phyloP scores from a whole-genome alignment of 2,797 vertebrate genomes.

The Sparidentex hasta region DNA sequence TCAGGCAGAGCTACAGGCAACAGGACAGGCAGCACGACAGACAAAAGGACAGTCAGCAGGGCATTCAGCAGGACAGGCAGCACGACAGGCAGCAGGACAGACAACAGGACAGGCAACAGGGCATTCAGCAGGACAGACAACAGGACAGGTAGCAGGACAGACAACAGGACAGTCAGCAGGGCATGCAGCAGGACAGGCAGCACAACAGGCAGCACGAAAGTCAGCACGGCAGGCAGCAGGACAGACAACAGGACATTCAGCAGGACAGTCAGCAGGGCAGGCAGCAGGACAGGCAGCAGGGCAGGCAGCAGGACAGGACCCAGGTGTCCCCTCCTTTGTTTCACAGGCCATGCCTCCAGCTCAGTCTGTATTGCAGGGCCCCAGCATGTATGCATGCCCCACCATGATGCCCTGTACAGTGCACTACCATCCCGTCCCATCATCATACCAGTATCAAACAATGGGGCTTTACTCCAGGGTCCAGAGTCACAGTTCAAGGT shows the following conservation, averaged over 20 bases:
- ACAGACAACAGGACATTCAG: too few relatives aligned
- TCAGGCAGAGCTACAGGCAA: background rate
- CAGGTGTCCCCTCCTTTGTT: constrained; percentile 59
- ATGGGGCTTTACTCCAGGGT: constrained; percentile 75
- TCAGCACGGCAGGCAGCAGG: too few relatives aligned
- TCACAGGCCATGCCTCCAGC: constrained; percentile 73
- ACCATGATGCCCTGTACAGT: constrained; percentile 62
- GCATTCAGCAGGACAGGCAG: too few relatives aligned
- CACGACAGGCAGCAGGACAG: too few relatives aligned
- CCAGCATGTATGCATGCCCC: constrained; percentile 60
- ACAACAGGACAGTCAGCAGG: too few relatives aligned
- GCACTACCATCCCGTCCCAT: constrained; percentile 64
- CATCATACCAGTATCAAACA: constrained; percentile 73
- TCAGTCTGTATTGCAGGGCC: constrained; percentile 69
- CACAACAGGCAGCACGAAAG: too few relatives aligned
- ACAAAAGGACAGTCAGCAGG: too few relatives aligned
- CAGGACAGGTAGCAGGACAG: too few relatives aligned
- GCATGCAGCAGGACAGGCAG: too few relatives aligned
- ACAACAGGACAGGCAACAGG: too few relatives aligned
- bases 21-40: background rate
- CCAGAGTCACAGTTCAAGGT: constrained; percentile 84
- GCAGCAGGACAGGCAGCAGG: background rate
- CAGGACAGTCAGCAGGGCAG: too few relatives aligned
- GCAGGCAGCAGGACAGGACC: background rate
- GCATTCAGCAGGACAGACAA: too few relatives aligned